These are phyloP conservation scores for Orthosia gothica DNA, from an alignment of 2,888 invertebrate genomes.

Conservation along the genomic window DNA sequence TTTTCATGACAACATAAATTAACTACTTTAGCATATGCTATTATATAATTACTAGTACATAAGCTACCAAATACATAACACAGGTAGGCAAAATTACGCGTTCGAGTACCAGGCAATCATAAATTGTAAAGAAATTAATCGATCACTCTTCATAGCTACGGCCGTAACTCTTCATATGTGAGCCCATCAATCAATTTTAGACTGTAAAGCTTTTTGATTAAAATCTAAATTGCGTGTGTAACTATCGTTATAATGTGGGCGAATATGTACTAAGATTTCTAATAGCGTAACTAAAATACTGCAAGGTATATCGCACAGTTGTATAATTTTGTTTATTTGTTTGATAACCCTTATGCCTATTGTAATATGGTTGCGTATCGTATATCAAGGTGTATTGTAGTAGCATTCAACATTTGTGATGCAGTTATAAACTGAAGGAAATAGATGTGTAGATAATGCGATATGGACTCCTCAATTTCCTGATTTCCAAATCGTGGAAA, in stretches of 20 bases:
- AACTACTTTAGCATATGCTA: not conserved
- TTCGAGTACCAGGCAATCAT: constrained; percentile 70
- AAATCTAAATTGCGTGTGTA: constrained; percentile 45
- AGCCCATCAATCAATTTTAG: constrained; percentile 49
- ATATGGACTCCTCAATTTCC: constrained; percentile 72
- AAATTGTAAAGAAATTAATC: constrained; percentile 67
- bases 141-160: constrained; percentile 55
- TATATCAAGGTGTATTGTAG: constrained; percentile 6
- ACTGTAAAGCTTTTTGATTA: constrained; percentile 46
- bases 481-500: constrained; percentile 76
- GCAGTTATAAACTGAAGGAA: constrained; percentile 68
- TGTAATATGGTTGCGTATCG: constrained; percentile 14
- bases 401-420: constrained; percentile 4
- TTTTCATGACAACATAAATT: constrained; percentile 30
- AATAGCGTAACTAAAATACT: constrained; percentile 60
- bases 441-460: constrained; percentile 67
- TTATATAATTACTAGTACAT: constrained; percentile 19
- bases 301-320: constrained; percentile 6
- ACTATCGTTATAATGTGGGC: constrained; percentile 45
- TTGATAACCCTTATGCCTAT: constrained; percentile 10
- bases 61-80: constrained; percentile 30
- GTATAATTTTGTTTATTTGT: not conserved
- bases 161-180: constrained; percentile 46
- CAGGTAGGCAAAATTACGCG: constrained; percentile 61
- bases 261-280: constrained; percentile 57